Evolutionary conservation across 1,140 invertebrate species (phyloP), one percentile per base, ranked within the genome.

Genomic region (Drosophila erecta): DNA sequence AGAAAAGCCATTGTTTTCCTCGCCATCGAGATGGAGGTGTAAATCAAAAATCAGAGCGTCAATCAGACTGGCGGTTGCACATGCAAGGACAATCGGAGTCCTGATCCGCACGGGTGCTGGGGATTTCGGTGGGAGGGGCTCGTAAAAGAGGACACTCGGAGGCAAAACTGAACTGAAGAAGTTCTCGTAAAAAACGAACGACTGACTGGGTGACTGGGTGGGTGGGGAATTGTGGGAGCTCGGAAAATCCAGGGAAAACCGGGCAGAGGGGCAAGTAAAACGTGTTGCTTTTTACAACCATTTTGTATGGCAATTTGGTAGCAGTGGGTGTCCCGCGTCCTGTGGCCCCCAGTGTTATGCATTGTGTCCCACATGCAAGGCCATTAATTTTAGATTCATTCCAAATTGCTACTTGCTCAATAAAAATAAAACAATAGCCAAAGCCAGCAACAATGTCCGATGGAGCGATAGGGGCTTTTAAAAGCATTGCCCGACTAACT

Each of bases 321-420:
- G 76, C 58, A 50, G 56, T 15, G 15, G 30, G 57, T 24, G 47
- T 69, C 51, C 50, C 49, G 30, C 17, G 43, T 44, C 58, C 51
- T 33, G 44, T 10, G 8, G 3, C n/a, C 8, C 41, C 17, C 43
- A 6, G 43, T 49, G 27, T 54, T 54, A 61, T 73, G 55, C 71
- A 54, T 73, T 66, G 53, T 76, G 72, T 66, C 56, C 58, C 81
- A 65, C 81, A 86, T 64, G 81, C 81, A 73, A 81, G 47, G 59
- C 73, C 76, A 90, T 89, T 89, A 80, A 89, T 80, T 89, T 66
- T 83, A 60, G 69, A 73, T 69, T 65, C 57, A 49, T 59, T 54
- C 51, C 74, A 76, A 77, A 76, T 76, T 77, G 74, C 73, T 77
- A 67, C 56, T 76, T 53, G 61, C 60, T 66, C 72, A 72, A 79